Evolutionary conservation across 2,888 invertebrate species (phyloP), one percentile per base, ranked within the genome.

Genomic region (Dexiosoma caninum): DNA sequence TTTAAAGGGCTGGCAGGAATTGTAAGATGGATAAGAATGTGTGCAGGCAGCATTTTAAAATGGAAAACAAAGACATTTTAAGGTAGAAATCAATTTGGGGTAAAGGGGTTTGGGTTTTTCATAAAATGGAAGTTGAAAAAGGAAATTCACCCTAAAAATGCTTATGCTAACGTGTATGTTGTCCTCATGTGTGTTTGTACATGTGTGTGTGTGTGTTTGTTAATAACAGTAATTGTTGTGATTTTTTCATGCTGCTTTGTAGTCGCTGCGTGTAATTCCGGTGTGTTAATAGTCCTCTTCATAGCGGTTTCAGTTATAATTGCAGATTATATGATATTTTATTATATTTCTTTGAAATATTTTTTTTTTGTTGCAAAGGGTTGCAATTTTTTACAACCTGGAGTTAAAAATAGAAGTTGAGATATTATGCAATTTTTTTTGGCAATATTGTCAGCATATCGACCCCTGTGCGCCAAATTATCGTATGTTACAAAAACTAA

Each of bases 151-250:
- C 76, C 81, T 32, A 49, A 32, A 51, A 30, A 12, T 51, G 6
- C 59, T 42, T 2, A 19, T 37, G n/a, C 9, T 40, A n/a, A n/a
- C n/a, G 27, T 35, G 10, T 46, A 42, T 35, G 30, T 19, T 1
- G 5, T 14, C 16, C 16, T 57, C 27, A 4, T 37, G n/a, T 75
- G 21, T 57, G 42, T 44, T 42, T 49, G 44, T 49, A 6, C 49
- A 10, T 80, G 30, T 64, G 32, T 30, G 49, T 27, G 40, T 55
- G 19, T 19, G 60, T 69, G 35, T 44, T 53, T 57, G 67, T 76
- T 81, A 77, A 81, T 72, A 81, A 81, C 59, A 81, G 72, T 81
- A 81, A 77, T 81, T 81, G 67, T 77, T 72, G 64, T 77, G 80
- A 76, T 77, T 81, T 69, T 69, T 77, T 69, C n/a, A 23, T 8